Conservation (phyloP, 1,140 invertebrate genomes). For the Drosophila truncata region DNA sequence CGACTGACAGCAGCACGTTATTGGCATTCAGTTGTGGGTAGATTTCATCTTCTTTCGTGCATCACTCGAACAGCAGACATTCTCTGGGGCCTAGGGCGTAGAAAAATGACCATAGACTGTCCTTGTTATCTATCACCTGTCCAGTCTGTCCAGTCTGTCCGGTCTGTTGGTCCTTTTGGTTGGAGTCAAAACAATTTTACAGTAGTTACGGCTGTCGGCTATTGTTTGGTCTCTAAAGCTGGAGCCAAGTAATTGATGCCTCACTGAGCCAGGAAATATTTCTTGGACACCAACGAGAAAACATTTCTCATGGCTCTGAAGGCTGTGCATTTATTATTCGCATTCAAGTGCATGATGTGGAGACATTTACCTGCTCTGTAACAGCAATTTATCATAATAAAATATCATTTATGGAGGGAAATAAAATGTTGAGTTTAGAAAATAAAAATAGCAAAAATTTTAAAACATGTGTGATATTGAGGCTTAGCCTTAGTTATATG, state of each 20-base stretch:
- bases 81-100: conserved; percentile 4
- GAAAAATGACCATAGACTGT: conserved; percentile 59
- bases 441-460: neutral
- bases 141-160: conserved; percentile 47
- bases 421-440: neutral
- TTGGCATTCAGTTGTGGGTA: conserved; percentile 61
- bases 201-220: conserved; percentile 45
- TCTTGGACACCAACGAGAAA: conserved; percentile 15
- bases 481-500: neutral
- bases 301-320: conserved; percentile 26
- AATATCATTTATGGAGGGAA: neutral
- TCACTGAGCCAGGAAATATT: conserved; percentile 35
- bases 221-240: conserved; percentile 29
- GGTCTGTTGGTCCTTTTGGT: conserved; percentile 16
- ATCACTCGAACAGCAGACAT: conserved; percentile 4
- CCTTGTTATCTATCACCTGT: conserved; percentile 63
- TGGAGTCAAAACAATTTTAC: conserved; percentile 58
- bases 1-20: conserved; percentile 56
- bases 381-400: conserved; percentile 1
- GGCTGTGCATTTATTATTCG: conserved; percentile 24
- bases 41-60: conserved; percentile 50
- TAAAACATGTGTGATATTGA: no score
- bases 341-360: conserved; percentile 13
- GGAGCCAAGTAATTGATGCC: conserved; percentile 50
- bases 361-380: conserved; percentile 2